These are phyloP conservation scores for Acinonyx jubatus DNA, from an alignment of 2,113 vertebrate species.

Conservation along the genomic window DNA sequence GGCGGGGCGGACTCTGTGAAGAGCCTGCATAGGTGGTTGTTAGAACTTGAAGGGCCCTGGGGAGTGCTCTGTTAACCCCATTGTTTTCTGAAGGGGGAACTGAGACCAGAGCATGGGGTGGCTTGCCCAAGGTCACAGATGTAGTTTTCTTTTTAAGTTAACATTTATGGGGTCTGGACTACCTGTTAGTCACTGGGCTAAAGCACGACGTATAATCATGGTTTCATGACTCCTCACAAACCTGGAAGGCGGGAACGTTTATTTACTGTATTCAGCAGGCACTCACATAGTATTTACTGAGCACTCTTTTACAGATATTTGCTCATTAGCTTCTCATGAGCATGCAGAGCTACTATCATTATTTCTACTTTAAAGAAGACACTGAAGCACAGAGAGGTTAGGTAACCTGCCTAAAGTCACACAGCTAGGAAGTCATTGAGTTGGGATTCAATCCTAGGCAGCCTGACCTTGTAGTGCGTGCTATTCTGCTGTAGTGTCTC, in stretches of 20 bases:
- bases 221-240: not conserved
- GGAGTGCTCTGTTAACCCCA: not conserved
- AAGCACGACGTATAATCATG: not conserved
- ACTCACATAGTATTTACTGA: not conserved
- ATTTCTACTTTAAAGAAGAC: not conserved
- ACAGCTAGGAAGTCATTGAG: not conserved
- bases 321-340: not conserved
- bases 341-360: not conserved
- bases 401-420: not conserved
- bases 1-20: not conserved
- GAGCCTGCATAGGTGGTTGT: not conserved
- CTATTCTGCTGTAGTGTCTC: not conserved
- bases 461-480: too few relatives aligned
- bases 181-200: too few relatives aligned
- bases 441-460: too few relatives aligned
- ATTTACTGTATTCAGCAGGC: not conserved
- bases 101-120: constrained; percentile 46
- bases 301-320: not conserved
- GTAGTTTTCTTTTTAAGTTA: constrained; percentile 8
- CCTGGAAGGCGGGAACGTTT: not conserved
- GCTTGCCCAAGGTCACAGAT: constrained; percentile 30
- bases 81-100: constrained; percentile 49
- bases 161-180: not conserved
- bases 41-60: not conserved
- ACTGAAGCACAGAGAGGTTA: not conserved